Evolutionary conservation across 2,888 invertebrate species (phyloP).

Genomic region (Nemurella pictetii): DNA sequence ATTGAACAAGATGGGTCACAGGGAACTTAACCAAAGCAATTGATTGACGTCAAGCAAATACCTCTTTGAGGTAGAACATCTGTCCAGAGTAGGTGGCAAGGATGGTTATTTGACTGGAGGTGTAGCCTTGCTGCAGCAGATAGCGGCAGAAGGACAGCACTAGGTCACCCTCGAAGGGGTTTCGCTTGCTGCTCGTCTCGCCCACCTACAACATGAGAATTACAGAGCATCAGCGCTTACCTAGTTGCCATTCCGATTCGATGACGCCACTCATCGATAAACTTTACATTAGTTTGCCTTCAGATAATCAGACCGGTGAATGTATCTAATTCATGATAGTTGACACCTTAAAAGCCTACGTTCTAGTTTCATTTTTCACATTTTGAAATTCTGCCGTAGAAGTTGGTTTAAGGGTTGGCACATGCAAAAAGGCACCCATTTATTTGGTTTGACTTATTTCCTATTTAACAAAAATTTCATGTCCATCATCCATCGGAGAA

Average conservation of each 20-base stretch:
- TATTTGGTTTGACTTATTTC: too few relatives aligned
- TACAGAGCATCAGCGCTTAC: too few relatives aligned
- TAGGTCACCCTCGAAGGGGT: conserved; percentile 67
- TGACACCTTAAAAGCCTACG: too few relatives aligned
- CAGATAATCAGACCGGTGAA: too few relatives aligned
- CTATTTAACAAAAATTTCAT: neutral
- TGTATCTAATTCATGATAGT: too few relatives aligned
- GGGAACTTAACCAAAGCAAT: neutral
- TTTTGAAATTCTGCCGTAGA: neutral
- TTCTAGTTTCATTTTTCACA: too few relatives aligned
- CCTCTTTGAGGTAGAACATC: conserved; percentile 60
- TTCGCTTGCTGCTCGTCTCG: conserved; percentile 63
- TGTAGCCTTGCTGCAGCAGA: conserved; percentile 63
- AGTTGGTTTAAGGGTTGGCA: too few relatives aligned
- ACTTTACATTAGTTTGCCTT: too few relatives aligned
- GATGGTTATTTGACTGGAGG: conserved; percentile 67
- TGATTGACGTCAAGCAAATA: conserved; percentile 45
- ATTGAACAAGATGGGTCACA: too few relatives aligned
- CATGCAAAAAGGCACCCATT: too few relatives aligned
- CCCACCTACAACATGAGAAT: conserved; percentile 48
- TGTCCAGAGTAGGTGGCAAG: conserved; percentile 74
- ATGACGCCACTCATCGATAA: too few relatives aligned
- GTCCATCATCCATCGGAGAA: neutral
- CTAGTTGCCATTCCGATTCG: too few relatives aligned
- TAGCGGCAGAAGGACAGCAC: conserved; percentile 63